Conservation (phyloP, 2,113 vertebrate genomes). For the Lichenostomus cassidix region DNA sequence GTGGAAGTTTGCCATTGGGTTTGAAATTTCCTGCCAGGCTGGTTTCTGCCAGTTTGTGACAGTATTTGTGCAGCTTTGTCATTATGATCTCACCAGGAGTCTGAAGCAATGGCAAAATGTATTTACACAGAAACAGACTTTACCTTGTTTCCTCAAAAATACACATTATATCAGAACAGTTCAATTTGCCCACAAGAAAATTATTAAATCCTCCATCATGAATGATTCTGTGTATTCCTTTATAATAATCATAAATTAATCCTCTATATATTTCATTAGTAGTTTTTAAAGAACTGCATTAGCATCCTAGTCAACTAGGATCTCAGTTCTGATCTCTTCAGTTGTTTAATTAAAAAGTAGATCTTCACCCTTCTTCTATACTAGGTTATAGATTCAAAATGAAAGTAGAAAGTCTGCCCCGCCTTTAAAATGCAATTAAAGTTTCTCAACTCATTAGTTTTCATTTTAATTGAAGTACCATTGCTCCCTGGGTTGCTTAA, state of each 20-base stretch:
- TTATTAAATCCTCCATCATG: neutral
- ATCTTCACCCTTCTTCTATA: conserved; percentile 17
- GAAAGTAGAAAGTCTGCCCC: neutral
- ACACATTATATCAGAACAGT: conserved; percentile 25
- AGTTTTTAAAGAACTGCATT: neutral
- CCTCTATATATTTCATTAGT: neutral
- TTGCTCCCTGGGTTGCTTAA: neutral
- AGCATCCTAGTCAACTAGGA: neutral
- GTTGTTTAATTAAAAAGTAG: conserved; percentile 50
- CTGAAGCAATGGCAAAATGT: conserved; percentile 62
- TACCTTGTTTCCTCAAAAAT: conserved; percentile 40
- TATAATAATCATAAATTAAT: neutral
- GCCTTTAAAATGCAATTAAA: neutral
- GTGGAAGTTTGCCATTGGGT: conserved; percentile 71
- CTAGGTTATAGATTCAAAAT: neutral
- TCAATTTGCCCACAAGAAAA: neutral
- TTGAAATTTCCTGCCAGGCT: conserved; percentile 67
- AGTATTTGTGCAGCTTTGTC: conserved; percentile 68
- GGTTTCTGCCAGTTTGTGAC: conserved; percentile 66
- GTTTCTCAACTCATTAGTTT: neutral
- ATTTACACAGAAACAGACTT: conserved; percentile 61
- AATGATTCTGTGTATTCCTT: neutral
- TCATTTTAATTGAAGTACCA: neutral
- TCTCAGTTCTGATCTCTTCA: conserved; percentile 14
- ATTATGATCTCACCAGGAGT: conserved; percentile 66